Conservation (phyloP, 2,113 vertebrate genomes). For the Gymnobelideus leadbeateri region DNA sequence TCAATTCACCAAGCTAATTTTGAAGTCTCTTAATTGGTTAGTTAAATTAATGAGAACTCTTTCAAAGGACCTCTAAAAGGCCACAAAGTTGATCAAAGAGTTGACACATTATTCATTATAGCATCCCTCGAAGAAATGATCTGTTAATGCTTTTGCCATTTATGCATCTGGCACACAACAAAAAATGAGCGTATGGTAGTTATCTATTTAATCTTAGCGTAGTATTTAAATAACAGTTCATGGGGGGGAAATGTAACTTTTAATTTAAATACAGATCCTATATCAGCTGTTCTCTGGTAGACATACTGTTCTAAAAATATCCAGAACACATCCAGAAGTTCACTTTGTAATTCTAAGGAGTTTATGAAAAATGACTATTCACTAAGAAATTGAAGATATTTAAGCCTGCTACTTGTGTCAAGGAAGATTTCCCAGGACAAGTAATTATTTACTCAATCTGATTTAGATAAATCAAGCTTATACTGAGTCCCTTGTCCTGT, state of each 20-base stretch:
- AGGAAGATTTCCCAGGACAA: constrained; percentile 18
- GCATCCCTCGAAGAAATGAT: constrained; percentile 30
- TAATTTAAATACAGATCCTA: constrained; percentile 16
- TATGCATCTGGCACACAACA: constrained; percentile 6
- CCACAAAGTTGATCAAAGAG: neutral
- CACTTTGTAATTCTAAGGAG: constrained; percentile 26
- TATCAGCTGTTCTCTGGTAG: neutral
- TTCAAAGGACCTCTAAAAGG: neutral
- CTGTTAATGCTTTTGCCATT: neutral
- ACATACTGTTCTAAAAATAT: neutral
- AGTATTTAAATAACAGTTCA: constrained; percentile 16
- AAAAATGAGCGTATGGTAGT: neutral
- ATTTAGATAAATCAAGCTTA: neutral
- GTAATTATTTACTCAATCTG: constrained; percentile 11
- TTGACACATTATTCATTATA: neutral
- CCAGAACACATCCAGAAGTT: neutral
- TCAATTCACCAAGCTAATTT: neutral
- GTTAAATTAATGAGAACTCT: neutral
- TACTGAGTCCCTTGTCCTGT: neutral
- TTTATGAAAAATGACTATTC: neutral
- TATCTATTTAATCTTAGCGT: neutral
- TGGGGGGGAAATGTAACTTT: neutral
- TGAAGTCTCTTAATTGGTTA: neutral
- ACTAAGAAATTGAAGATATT: neutral
- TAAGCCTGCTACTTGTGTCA: neutral